These are phyloP conservation scores for Hyla sarda DNA, from an alignment of 2,113 vertebrate genomes.

Conservation along the genomic window DNA sequence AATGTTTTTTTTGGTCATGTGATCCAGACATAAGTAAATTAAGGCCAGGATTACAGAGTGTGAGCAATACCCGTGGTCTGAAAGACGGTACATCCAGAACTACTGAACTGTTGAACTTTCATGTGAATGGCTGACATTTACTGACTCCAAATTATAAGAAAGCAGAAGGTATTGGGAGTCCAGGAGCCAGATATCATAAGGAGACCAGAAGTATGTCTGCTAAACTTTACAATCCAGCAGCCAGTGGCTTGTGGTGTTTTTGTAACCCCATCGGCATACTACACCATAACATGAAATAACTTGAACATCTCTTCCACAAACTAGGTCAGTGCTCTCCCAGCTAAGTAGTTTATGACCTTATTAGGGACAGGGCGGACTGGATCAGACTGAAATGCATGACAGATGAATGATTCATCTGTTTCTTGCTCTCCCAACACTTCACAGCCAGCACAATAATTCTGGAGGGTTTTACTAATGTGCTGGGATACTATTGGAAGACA, in stretches of 20 bases:
- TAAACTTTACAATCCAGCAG: neutral
- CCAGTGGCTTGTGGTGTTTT: neutral
- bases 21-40: constrained; percentile 26
- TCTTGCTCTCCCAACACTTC: constrained; percentile 41
- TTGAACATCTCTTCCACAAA: constrained; percentile 39
- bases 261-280: constrained; percentile 13
- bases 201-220: neutral
- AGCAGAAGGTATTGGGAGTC: neutral
- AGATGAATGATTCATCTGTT: constrained; percentile 57
- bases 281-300: constrained; percentile 18
- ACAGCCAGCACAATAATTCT: constrained; percentile 14
- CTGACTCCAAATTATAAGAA: neutral
- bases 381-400: constrained; percentile 56
- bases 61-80: constrained; percentile 26
- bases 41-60: constrained; percentile 21
- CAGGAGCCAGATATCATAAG: neutral
- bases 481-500: neutral
- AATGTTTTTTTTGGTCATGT: neutral
- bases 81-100: constrained; percentile 1
- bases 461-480: neutral
- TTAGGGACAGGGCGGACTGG: constrained; percentile 54
- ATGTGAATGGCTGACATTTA: constrained; percentile 15
- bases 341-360: constrained; percentile 57
- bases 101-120: constrained; percentile 5
- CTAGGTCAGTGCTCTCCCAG: constrained; percentile 48